Evolutionary conservation across 2,888 invertebrate species (phyloP), one percentile per base, ranked within the genome.

Genomic region (Camponotus fellah): DNA sequence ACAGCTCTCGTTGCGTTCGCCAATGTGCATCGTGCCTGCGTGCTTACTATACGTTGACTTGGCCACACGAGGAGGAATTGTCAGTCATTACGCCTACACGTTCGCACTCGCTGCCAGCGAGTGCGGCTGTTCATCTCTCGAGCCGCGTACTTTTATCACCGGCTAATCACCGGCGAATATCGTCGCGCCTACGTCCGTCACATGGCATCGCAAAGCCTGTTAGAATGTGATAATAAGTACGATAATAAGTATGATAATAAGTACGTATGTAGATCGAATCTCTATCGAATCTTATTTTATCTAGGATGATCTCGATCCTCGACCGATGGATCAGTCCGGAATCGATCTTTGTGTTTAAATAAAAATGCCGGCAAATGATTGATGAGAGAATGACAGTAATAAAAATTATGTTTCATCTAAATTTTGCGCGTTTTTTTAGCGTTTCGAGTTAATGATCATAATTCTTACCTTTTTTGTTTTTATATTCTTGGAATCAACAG

Each of bases 51-150:
- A 83, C 79, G 87, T 88, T 69, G 85, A 85, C 85, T 85, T 86
- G 80, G 76, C 81, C 34, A n/a, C 76, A 87, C 83, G 87, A 87
- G 88, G 87, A 91, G 88, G 86, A 92, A 91, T 90, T 88, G 89
- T 88, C 89, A 86, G 49, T 77, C 68, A 82, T 88, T 83, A 88
- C 90, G 90, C 91, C 88, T 88, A 91, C 92, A 89, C 89, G 82
- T 21, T 53, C 77, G 83, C 66, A 65, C 76, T 79, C 85, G 66
- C 85, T 62, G 71, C 74, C 79, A 65, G 32, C 69, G 26, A 40
- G 49, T 72, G 58, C 71, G 49, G 68, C 74, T 66, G 77, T 76
- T 65, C 62, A 66, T 66, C 21, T 58, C 40, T n/a, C 3, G 8
- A 2, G 3, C 32, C 56, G 76, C 40, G 53, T 26, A 56, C 43